Conservation (phyloP, 2,888 invertebrate species). For the Parapristionchus giblindavisi region DNA sequence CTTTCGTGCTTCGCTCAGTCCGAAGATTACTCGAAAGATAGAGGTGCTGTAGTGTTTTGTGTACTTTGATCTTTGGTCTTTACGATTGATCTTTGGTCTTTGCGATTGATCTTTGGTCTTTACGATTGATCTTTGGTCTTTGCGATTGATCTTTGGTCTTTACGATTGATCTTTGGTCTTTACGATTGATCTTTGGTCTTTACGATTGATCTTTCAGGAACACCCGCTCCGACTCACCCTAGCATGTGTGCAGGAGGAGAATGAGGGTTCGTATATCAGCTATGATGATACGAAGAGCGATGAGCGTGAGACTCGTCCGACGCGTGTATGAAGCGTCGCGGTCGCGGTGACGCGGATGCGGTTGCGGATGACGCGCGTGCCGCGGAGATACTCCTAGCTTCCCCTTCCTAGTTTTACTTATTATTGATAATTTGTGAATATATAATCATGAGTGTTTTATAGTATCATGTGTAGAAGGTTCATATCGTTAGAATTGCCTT, state of each 20-base stretch:
- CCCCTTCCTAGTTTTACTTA: no score
- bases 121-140: background rate
- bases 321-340: no score
- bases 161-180: background rate
- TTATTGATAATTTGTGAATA: no score
- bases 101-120: no score
- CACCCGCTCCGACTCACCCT: conserved; percentile 24
- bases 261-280: conserved; percentile 4
- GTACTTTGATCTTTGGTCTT: conserved; percentile 5
- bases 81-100: background rate
- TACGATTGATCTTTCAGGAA: conserved; percentile 6
- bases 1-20: conserved; percentile 6
- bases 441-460: no score
- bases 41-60: background rate
- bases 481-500: no score
- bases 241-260: conserved; percentile 7
- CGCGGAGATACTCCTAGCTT: no score
- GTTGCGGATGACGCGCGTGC: background rate
- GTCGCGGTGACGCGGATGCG: background rate
- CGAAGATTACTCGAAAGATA: background rate
- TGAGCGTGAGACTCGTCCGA: no score
- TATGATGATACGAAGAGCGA: conserved; percentile 5
- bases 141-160: background rate
- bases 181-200: background rate
- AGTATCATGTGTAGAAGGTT: no score